A percentile compares a stretch with the other conserved stretches of the same genome.
These are phyloP conservation scores for Drosophila suzukii DNA, from an alignment of 1,140 invertebrate species.

Conservation along the genomic window DNA sequence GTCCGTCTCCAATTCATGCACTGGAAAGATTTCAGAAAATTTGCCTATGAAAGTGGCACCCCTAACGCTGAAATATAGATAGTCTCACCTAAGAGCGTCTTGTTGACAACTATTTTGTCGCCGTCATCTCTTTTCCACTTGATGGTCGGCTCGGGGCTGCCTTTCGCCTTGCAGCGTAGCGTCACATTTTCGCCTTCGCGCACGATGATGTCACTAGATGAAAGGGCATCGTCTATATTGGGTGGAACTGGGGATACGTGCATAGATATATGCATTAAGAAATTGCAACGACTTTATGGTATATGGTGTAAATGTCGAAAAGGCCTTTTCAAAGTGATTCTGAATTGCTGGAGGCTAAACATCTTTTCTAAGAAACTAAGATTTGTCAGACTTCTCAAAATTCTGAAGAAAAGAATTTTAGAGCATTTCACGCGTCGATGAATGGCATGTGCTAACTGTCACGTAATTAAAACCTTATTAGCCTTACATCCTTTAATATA, in stretches of 20 bases:
- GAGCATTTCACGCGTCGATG: too few relatives aligned
- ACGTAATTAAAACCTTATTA: too few relatives aligned
- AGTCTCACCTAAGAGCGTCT: slow-evolving; percentile 89
- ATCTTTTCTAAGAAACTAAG: too few relatives aligned
- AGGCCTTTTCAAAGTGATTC: too few relatives aligned
- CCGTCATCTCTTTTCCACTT: slow-evolving; percentile 96
- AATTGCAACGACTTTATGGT: too few relatives aligned
- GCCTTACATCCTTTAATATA: too few relatives aligned
- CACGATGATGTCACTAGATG: slow-evolving; percentile 95
- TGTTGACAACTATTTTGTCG: slow-evolving; percentile 92
- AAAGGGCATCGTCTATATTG: slow-evolving; percentile 94
- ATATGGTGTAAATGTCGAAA: too few relatives aligned
- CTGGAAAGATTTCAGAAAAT: slow-evolving; percentile 84
- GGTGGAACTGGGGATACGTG: slow-evolving; percentile 91
- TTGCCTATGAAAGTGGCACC: background rate
- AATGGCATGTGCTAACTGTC: too few relatives aligned
- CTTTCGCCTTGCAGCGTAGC: slow-evolving; percentile 93
- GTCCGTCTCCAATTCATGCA: slow-evolving; percentile 92
- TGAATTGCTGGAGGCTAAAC: too few relatives aligned
- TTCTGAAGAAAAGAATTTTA: too few relatives aligned
- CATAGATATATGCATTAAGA: background rate
- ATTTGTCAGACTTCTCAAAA: too few relatives aligned
- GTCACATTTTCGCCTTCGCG: slow-evolving; percentile 95
- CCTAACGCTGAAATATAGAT: background rate
- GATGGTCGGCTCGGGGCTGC: slow-evolving; percentile 94